Base-by-base conservation (phyloP, 2,888 invertebrate genomes). In the Fragum fragum region DNA sequence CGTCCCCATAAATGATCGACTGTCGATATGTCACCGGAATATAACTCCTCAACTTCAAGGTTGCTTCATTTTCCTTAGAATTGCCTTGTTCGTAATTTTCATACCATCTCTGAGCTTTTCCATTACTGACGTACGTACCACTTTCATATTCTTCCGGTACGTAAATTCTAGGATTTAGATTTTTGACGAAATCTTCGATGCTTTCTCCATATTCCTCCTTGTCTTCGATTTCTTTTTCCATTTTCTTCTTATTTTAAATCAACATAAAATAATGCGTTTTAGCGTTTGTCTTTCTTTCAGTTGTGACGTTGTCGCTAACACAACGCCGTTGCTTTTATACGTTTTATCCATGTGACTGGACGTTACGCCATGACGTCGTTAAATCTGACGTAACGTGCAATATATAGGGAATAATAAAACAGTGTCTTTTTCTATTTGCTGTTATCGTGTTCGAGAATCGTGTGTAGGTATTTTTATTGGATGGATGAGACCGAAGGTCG, bases 151-250 rank as follows among this genome's bases (percentile, higher is more conserved):
- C 61, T 32, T 61, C 61, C 61, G 61, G 32, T 32, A 61, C 61
- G 29, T 61, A 61, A 16, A 61, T 61, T 61, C 61, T 29, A 6
- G 61, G 61, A 32, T 61, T 61, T 18, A 61, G 36, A 32, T 61
- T 32, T 9, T 61, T 61, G 29, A 61, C 14, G 11, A 32, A 9
- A 29, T 61, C 14, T 6, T 32, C 32, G n/a, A 32, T n/a, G 28
- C 16, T 14, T 11, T 61, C 61, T 29, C 32, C 32, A 36, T 61
- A 61, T 14, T 61, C 11, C 2, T 16, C 2, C 3, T 47, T 5
- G 3, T 47, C 7, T 47, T 47, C 47, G 5, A 47, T 47, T 18
- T 2, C 47, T 47, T 5, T 9, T 9, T 14, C 47, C 47, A 47
- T 47, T 47, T 47, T 47, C 47, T 47, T n/a, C n/a, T 47, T 16